phyloP scores from a whole-genome alignment of 2,797 vertebrate genomes.

The Triplophysa yarkandensis region DNA sequence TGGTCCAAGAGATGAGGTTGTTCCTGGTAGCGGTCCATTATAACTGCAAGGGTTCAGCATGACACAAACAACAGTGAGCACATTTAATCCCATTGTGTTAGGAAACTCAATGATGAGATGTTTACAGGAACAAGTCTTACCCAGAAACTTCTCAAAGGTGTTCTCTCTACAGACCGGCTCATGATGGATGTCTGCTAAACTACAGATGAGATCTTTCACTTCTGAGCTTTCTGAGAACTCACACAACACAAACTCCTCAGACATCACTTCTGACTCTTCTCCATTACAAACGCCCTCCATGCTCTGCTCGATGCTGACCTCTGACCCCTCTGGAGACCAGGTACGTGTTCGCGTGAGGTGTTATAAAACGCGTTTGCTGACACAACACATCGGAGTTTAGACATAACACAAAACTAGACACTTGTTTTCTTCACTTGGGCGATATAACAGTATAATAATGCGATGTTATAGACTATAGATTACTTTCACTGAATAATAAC shows the following conservation, averaged over 20 bases:
- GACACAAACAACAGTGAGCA: neutral
- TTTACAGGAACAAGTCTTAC: slow-evolving; percentile 67
- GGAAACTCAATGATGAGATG: too few species aligned
- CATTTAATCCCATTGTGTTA: too few species aligned
- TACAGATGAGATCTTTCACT: slow-evolving; percentile 72
- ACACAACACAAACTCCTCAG: slow-evolving; percentile 71
- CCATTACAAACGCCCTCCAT: slow-evolving; percentile 47
- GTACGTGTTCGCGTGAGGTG: too few species aligned
- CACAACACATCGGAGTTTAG: too few species aligned
- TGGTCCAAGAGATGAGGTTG: slow-evolving; percentile 93
- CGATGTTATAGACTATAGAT: too few species aligned
- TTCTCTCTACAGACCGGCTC: slow-evolving; percentile 70
- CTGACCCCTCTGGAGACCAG: too few species aligned
- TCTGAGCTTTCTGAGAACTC: slow-evolving; percentile 83
- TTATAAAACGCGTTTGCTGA: too few species aligned
- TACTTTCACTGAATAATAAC: too few species aligned
- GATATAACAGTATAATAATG: too few species aligned
- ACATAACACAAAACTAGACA: too few species aligned
- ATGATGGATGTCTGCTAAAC: slow-evolving; percentile 68
- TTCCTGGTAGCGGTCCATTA: slow-evolving; percentile 93
- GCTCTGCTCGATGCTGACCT: too few species aligned
- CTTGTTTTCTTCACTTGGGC: too few species aligned
- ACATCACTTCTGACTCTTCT: slow-evolving; percentile 64
- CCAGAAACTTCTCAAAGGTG: slow-evolving; percentile 78
- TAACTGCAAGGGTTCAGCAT: slow-evolving; percentile 72